phyloP scores from a whole-genome alignment of 2,113 vertebrate species.

The Gorsachius goisagi region DNA sequence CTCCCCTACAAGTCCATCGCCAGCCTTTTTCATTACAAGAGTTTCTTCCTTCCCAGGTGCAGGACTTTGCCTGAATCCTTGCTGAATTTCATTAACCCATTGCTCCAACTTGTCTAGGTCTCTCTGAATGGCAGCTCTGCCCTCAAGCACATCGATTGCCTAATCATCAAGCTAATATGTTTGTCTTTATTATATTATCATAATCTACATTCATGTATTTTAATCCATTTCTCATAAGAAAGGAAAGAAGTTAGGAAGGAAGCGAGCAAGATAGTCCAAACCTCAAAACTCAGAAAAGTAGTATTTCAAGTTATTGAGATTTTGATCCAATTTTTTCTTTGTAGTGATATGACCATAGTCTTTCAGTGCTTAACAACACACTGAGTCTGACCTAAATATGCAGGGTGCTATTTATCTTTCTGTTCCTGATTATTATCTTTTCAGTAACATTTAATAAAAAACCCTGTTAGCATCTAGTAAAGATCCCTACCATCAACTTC shows the following conservation, averaged over 20 bases:
- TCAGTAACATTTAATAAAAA: neutral
- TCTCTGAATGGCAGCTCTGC: neutral
- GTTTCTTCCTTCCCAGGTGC: neutral
- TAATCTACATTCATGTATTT: neutral
- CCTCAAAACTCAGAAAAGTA: neutral
- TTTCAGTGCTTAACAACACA: neutral
- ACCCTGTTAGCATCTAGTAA: accelerated
- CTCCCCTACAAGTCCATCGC: neutral
- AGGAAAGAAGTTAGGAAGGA: neutral
- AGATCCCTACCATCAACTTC: neutral
- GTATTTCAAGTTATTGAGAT: neutral
- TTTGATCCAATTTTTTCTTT: neutral
- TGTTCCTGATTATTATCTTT: neutral
- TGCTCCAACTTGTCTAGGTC: neutral
- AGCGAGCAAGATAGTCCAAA: neutral
- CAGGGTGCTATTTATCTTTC: neutral
- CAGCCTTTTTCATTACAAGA: neutral
- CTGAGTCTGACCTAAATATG: neutral
- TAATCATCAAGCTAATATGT: neutral
- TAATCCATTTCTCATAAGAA: neutral
- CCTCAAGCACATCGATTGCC: neutral
- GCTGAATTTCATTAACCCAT: neutral
- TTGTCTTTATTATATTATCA: neutral
- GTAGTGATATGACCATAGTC: neutral
- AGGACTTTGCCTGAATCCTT: neutral